Evolutionary conservation across 2,113 vertebrate species (phyloP), one percentile per base, ranked within the genome.

Genomic region (Podarcis muralis): DNA sequence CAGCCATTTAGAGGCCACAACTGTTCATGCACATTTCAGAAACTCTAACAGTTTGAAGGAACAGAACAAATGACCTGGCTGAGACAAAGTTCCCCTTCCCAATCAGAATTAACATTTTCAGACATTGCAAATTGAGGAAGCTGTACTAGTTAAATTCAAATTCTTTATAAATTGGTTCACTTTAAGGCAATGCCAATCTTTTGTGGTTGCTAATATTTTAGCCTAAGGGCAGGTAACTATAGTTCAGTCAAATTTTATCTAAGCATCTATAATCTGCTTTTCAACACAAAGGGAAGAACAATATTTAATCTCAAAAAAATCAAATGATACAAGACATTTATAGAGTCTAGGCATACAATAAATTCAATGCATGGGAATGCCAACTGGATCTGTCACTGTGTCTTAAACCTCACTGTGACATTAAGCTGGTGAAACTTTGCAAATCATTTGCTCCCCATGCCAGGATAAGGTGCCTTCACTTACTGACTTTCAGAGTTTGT

Each of bases 1-100:
- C 89, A 86, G 81, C 77, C 66, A 89, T 18, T 91, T 83, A 23
- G 0, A 78, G 81, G 40, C 82, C 75, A 89, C 94, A 90, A 93
- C 90, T 88, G 81, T 30, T 83, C 32, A 88, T 87, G 69, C 84
- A 81, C 79, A 89, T 92, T 82, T 82, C 86, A 89, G 92, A 91
- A 84, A 84, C 89, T 92, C 92, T 88, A 40, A 90, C 65, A 13
- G 66, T 32, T 13, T 62, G 40, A 66, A 59, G 91, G 89, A 93
- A 92, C 90, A 94, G 91, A 95, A 83, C 66, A 5, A 30, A 72
- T 59, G 35, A 6, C 9, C 72, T 78, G 69, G 69, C 25, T 12
- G 30, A 72, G 69, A 13, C 30, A 72, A 71, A 71, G 13, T 15
- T n/a, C 6, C 16, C 77, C 37, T 5, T 12, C 37, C 85, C n/a